Percentiles rank a stretch among this genome's conserved stretches.
Evolutionary conservation across 2,797 vertebrate species (phyloP).

Genomic region (Acanthis flammea): DNA sequence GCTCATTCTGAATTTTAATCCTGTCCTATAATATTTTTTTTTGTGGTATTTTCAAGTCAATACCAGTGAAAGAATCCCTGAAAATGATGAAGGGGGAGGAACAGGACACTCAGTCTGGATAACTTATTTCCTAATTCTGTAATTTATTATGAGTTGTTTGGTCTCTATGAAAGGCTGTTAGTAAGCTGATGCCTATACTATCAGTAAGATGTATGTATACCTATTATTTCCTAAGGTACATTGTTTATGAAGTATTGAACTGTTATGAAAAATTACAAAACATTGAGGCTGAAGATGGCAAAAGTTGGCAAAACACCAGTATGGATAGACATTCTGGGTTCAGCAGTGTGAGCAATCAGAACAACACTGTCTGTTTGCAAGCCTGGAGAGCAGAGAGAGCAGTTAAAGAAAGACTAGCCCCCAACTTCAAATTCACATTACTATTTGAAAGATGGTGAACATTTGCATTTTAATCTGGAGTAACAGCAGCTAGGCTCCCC

Average conservation of each 20-base stretch:
- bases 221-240: conserved; percentile 56
- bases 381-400: background rate
- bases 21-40: background rate
- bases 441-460: background rate
- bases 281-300: background rate
- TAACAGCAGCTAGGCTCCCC: background rate
- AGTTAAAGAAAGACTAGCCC: background rate
- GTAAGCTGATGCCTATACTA: conserved; percentile 4
- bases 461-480: conserved; percentile 9
- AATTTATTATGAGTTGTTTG: conserved; percentile 58
- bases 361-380: background rate
- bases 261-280: conserved; percentile 35
- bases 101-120: conserved; percentile 13
- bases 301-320: conserved; percentile 14
- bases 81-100: conserved; percentile 61
- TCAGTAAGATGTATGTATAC: conserved; percentile 49
- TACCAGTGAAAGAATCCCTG: conserved; percentile 37
- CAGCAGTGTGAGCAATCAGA: background rate
- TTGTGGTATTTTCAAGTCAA: conserved; percentile 14
- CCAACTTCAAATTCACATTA: background rate
- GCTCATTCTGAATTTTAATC: conserved; percentile 57
- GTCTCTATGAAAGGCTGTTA: conserved; percentile 38
- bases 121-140: conserved; percentile 63
- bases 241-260: conserved; percentile 60
- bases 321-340: background rate